These are phyloP conservation scores for Apis florea DNA, from an alignment of 1,140 invertebrate genomes.

Conservation along the genomic window DNA sequence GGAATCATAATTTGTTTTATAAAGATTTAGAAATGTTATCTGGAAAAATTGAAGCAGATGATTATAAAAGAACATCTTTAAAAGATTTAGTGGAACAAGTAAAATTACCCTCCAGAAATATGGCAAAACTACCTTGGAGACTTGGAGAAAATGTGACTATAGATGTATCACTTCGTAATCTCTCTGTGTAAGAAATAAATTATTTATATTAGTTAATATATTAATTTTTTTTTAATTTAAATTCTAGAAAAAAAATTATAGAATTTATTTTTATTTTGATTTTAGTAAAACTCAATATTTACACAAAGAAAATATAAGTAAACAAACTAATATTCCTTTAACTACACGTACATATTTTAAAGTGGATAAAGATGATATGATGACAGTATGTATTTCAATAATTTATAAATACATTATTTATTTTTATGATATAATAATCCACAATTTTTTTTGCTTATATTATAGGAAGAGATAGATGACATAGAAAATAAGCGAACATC, in stretches of 20 bases:
- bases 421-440: background rate
- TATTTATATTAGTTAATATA: background rate
- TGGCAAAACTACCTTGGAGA: slow-evolving; percentile 49
- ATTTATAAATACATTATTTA: background rate
- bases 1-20: slow-evolving; percentile 60
- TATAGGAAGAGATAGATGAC: slow-evolving; percentile 16
- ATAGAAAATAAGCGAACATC: slow-evolving; percentile 7
- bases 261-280: slow-evolving; percentile 10
- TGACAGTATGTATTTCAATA: slow-evolving; percentile 21
- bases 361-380: background rate
- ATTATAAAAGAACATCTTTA: slow-evolving; percentile 51
- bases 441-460: background rate
- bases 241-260: background rate
- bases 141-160: slow-evolving; percentile 52
- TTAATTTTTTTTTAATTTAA: background rate
- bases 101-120: slow-evolving; percentile 55
- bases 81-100: slow-evolving; percentile 59
- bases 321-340: slow-evolving; percentile 60
- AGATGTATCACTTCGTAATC: slow-evolving; percentile 47
- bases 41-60: slow-evolving; percentile 17
- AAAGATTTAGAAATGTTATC: slow-evolving; percentile 67
- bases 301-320: slow-evolving; percentile 38
- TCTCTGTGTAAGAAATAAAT: slow-evolving; percentile 49
- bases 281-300: slow-evolving; percentile 56
- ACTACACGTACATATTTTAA: slow-evolving; percentile 23